These are phyloP conservation scores for Archilochus colubris DNA, from an alignment of 2,113 vertebrate genomes.

Conservation along the genomic window DNA sequence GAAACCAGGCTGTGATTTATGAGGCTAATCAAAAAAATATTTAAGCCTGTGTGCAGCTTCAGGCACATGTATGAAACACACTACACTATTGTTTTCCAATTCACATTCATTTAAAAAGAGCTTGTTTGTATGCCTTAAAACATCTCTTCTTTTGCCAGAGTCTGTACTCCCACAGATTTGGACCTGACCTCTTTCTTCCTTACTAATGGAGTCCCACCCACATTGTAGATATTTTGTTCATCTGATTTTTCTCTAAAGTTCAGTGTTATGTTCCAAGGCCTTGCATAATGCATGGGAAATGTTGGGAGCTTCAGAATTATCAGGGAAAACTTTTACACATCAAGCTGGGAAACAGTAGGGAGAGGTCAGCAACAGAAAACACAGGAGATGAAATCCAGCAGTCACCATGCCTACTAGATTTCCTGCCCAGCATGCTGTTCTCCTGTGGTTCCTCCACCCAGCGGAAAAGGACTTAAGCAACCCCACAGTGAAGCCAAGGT, in stretches of 20 bases:
- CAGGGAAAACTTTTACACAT: neutral
- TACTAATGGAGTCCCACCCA: neutral
- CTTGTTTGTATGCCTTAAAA: neutral
- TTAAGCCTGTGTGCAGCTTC: neutral
- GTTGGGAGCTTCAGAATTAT: neutral
- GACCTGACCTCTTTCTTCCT: neutral
- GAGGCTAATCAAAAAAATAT: fast-evolving
- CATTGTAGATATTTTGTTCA: fast-evolving
- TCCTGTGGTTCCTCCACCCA: neutral
- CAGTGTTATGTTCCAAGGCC: too few relatives aligned
- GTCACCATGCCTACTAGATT: neutral
- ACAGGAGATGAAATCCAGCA: neutral
- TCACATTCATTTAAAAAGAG: neutral
- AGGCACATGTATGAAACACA: neutral
- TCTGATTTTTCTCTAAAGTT: neutral
- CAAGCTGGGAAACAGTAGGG: neutral
- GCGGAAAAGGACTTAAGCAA: neutral
- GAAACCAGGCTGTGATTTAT: neutral
- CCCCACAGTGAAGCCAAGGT: neutral
- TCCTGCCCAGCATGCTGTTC: neutral
- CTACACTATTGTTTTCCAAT: neutral
- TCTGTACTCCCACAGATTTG: neutral
- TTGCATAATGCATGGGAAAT: neutral
- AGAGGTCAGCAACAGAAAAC: neutral
- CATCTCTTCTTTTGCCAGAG: neutral